Conservation (phyloP, 2,888 invertebrate species). For the Cosmopolites sordidus region DNA sequence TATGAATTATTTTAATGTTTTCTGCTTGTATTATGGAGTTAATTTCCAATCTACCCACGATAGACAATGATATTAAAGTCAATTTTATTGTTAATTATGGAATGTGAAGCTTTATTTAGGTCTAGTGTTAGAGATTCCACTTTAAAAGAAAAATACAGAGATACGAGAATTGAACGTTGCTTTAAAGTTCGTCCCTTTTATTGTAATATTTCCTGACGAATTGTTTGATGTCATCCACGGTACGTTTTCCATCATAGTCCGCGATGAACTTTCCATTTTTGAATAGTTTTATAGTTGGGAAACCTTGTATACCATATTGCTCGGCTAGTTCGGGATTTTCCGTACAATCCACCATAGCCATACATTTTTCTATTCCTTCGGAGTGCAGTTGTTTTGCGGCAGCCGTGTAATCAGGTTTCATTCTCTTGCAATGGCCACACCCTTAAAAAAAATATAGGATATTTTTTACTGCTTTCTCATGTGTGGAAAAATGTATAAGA, state of each 20-base stretch:
- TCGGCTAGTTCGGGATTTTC: conserved; percentile 57
- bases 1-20: no score
- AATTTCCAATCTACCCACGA: no score
- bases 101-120: no score
- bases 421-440: conserved; percentile 68
- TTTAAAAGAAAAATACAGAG: no score
- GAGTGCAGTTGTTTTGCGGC: conserved; percentile 52
- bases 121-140: no score
- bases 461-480: no score
- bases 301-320: conserved; percentile 58
- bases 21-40: no score
- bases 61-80: no score
- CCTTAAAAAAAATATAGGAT: no score
- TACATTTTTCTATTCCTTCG: conserved; percentile 42
- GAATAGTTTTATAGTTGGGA: conserved; percentile 66
- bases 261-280: conserved; percentile 51
- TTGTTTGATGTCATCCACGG: conserved; percentile 53
- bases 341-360: conserved; percentile 65
- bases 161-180: background rate
- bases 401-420: conserved; percentile 63
- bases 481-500: no score
- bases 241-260: conserved; percentile 57
- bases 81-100: no score
- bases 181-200: conserved; percentile 21
- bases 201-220: conserved; percentile 45